phyloP scores from a whole-genome alignment of 1,140 invertebrate species.

The Dendrolimus punctatus region DNA sequence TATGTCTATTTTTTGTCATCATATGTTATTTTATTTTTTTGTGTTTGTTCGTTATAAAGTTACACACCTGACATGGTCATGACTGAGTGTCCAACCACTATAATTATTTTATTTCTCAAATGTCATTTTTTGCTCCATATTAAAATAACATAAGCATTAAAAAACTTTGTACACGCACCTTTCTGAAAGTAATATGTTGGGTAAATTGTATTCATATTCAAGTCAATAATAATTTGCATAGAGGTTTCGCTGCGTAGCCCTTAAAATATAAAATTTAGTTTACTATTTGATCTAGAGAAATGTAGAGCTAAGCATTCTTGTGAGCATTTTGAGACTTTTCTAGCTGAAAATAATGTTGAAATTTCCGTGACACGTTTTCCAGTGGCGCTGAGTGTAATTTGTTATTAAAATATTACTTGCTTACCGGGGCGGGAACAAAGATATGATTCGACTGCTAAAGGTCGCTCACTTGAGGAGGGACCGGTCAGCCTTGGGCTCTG shows the following conservation, averaged over 20 bases:
- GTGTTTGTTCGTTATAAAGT: conserved; percentile 17
- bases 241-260: too few species aligned
- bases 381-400: conserved; percentile 22
- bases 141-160: background rate
- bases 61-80: conserved; percentile 6
- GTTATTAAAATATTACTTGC: conserved; percentile 39
- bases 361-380: conserved; percentile 6
- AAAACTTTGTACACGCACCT: too few species aligned
- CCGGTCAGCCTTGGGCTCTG: conserved; percentile 61
- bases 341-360: conserved; percentile 1
- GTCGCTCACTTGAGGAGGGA: conserved; percentile 63
- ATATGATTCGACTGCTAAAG: conserved; percentile 62
- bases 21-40: conserved; percentile 11
- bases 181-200: too few species aligned
- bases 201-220: too few species aligned
- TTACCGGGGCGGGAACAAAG: conserved; percentile 53
- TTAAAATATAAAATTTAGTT: too few species aligned
- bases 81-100: too few species aligned
- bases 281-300: too few species aligned
- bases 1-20: background rate
- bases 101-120: background rate
- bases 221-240: too few species aligned
- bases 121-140: conserved; percentile 1
- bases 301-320: too few species aligned
- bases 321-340: too few species aligned